These are phyloP conservation scores for Caerostris extrusa DNA, from an alignment of 1,140 invertebrate genomes.

Conservation along the genomic window DNA sequence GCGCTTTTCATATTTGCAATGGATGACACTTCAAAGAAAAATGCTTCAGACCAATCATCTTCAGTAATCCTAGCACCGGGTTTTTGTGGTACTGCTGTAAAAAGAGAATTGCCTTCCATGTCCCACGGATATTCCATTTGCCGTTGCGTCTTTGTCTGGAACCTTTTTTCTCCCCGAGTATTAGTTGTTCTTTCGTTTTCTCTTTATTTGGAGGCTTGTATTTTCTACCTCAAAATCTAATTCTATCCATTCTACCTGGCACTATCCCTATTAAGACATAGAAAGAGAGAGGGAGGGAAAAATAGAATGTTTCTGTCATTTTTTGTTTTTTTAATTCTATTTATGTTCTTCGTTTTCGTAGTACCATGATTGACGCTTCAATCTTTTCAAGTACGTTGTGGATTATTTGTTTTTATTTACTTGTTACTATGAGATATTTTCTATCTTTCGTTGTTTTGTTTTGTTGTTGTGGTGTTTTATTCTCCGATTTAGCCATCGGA, in stretches of 20 bases:
- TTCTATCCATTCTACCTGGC: slow-evolving; percentile 64
- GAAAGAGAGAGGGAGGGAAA: neutral
- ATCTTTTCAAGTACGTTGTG: slow-evolving; percentile 69
- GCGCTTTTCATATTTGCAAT: slow-evolving; percentile 40
- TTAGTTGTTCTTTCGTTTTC: slow-evolving; percentile 60
- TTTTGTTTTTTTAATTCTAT: slow-evolving; percentile 8
- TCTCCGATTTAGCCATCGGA: neutral
- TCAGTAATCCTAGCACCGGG: slow-evolving; percentile 24
- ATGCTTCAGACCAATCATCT: slow-evolving; percentile 7
- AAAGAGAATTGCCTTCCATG: neutral
- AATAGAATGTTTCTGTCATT: slow-evolving; percentile 46
- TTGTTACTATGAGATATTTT: neutral
- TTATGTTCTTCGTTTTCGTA: slow-evolving; percentile 23
- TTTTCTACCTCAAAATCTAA: slow-evolving; percentile 63
- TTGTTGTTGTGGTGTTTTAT: slow-evolving; percentile 5
- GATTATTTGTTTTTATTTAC: slow-evolving; percentile 61
- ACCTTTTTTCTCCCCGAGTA: neutral
- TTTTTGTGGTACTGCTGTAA: neutral
- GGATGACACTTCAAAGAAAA: neutral
- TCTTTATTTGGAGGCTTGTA: slow-evolving; percentile 25
- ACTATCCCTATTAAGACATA: slow-evolving; percentile 52
- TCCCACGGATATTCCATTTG: neutral
- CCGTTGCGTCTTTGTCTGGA: neutral
- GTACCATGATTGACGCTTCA: slow-evolving; percentile 65
- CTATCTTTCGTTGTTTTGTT: neutral